Percentiles rank a stretch among this genome's conserved stretches.
Conservation (phyloP, 2,888 invertebrate species). For the Synergus itoensis region DNA sequence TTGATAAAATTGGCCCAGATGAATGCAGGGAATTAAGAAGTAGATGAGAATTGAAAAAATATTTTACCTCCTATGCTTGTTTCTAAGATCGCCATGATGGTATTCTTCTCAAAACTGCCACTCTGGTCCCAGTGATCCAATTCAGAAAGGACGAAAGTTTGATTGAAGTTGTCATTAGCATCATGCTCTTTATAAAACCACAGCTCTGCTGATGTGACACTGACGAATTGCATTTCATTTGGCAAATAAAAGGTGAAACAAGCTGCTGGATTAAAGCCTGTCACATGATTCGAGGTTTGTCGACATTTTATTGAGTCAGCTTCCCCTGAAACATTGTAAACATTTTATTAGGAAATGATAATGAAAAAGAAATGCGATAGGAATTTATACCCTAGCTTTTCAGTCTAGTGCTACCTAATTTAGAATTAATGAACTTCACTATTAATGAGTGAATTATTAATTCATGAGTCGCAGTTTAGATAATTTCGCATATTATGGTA, state of each 20-base stretch:
- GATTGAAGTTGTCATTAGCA: constrained; percentile 83
- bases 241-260: constrained; percentile 90
- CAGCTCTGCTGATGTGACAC: constrained; percentile 88
- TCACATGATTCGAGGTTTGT: constrained; percentile 72
- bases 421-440: neutral
- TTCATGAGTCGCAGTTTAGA: constrained; percentile 1
- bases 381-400: neutral
- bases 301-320: constrained; percentile 78
- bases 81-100: constrained; percentile 88
- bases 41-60: neutral
- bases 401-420: neutral
- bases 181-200: constrained; percentile 89
- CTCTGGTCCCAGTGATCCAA: constrained; percentile 87
- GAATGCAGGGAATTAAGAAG: too few species aligned
- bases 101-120: constrained; percentile 86
- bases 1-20: neutral
- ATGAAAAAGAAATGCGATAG: neutral
- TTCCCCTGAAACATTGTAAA: constrained; percentile 76
- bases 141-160: constrained; percentile 89
- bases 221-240: constrained; percentile 86
- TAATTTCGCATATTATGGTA: constrained; percentile 21
- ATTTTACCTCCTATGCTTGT: constrained; percentile 83
- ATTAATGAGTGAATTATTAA: neutral
- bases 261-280: constrained; percentile 81
- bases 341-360: neutral